A percentile compares a stretch with the other conserved stretches of the same genome.
Evolutionary conservation across 2,113 vertebrate genomes (phyloP).

Genomic region (Saccopteryx leptura): DNA sequence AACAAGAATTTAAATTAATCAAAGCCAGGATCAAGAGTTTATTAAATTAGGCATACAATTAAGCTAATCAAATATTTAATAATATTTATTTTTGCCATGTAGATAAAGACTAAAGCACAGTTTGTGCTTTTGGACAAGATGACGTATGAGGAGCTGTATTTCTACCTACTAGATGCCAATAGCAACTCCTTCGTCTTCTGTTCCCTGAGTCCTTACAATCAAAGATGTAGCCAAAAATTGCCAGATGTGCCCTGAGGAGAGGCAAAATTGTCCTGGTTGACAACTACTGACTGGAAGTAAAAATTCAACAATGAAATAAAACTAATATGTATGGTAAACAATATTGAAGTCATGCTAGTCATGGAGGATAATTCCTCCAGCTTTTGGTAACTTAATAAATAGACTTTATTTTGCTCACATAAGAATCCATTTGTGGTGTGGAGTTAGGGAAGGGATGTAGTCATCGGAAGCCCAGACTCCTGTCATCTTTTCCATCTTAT

Average conservation of each 20-base stretch:
- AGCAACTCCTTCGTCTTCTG: background rate
- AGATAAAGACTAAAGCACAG: background rate
- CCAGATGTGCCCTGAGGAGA: background rate
- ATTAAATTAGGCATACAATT: background rate
- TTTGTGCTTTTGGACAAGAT: background rate
- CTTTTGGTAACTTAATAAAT: background rate
- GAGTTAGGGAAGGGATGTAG: background rate
- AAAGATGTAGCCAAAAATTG: background rate
- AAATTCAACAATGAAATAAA: background rate
- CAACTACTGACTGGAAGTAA: background rate
- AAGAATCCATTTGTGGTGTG: too few species aligned
- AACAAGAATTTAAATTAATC: background rate
- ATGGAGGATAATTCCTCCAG: background rate
- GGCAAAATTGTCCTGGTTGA: background rate
- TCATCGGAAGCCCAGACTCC: background rate
- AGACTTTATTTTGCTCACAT: background rate
- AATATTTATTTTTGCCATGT: background rate
- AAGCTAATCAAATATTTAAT: background rate
- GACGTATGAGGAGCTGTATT: background rate
- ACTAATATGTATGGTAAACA: background rate
- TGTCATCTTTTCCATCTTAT: background rate
- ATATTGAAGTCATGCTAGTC: background rate
- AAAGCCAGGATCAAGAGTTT: background rate
- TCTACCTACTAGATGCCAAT: background rate
- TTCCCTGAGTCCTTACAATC: background rate